phyloP scores from a whole-genome alignment of 2,113 vertebrate genomes.

The Myotis lucifugus region DNA sequence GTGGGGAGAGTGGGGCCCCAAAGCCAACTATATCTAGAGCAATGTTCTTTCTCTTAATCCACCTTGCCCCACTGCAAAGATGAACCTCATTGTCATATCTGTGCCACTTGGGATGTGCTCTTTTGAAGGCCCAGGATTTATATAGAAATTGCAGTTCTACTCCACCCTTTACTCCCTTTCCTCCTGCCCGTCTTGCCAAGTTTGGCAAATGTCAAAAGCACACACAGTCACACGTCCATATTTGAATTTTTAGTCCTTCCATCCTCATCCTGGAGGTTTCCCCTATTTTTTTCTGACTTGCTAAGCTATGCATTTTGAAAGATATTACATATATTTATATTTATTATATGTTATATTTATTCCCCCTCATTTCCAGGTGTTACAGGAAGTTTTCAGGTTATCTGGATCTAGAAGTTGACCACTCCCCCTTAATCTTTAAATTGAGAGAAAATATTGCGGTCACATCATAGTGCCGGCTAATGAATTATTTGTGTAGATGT shows the following conservation, averaged over 20 bases:
- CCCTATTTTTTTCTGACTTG: neutral
- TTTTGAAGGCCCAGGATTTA: neutral
- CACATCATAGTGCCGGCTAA: neutral
- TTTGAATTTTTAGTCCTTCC: neutral
- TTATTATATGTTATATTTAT: neutral
- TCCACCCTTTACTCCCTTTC: no score
- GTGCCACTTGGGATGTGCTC: neutral
- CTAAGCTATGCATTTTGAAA: neutral
- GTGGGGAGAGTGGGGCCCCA: neutral
- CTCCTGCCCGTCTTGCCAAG: neutral
- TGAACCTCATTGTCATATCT: neutral
- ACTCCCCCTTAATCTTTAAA: conserved; percentile 13
- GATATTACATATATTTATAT: neutral
- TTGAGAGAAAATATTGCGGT: neutral
- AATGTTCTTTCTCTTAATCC: neutral
- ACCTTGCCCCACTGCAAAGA: no score
- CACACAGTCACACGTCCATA: neutral
- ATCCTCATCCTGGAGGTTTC: neutral
- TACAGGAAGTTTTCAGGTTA: neutral
- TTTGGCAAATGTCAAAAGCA: neutral
- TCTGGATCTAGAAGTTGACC: neutral
- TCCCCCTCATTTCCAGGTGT: neutral
- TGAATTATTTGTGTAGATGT: conserved; percentile 50
- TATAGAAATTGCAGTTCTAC: neutral
- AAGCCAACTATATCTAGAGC: neutral